phyloP scores from a whole-genome alignment of 2,888 invertebrate genomes.

The Platerodrilus igneus region DNA sequence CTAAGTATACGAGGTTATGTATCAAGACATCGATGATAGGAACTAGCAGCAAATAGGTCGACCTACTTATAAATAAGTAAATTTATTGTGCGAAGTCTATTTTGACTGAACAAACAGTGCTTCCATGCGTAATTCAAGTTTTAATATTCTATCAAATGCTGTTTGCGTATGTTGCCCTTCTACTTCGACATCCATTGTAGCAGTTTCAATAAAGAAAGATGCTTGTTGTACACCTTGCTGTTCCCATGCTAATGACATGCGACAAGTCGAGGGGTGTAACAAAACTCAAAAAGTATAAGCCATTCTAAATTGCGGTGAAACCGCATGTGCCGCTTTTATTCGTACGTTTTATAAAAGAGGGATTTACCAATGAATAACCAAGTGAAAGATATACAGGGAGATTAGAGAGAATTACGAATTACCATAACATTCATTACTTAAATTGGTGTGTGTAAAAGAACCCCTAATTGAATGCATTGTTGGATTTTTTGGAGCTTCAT shows the following conservation, averaged over 20 bases:
- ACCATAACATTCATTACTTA: constrained; percentile 38
- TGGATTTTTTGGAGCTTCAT: too few species aligned
- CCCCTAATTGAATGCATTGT: constrained; percentile 31
- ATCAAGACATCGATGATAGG: too few species aligned
- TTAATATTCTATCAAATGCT: too few species aligned
- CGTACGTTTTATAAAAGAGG: constrained; percentile 36
- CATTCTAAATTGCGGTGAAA: constrained; percentile 36
- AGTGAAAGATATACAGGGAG: constrained; percentile 43
- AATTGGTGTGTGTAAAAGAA: constrained; percentile 23
- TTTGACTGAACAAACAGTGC: too few species aligned
- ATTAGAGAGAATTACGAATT: constrained; percentile 39
- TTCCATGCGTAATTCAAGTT: too few species aligned
- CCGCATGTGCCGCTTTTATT: constrained; percentile 38
- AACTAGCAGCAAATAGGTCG: too few species aligned
- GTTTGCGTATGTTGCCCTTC: too few species aligned
- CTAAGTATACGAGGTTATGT: too few species aligned
- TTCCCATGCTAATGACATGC: constrained; percentile 37
- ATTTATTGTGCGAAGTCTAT: too few species aligned
- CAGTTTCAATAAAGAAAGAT: too few species aligned
- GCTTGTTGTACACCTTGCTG: constrained; percentile 38
- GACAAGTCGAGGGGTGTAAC: constrained; percentile 25
- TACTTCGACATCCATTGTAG: too few species aligned
- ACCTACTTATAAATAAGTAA: too few species aligned
- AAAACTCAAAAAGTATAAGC: constrained; percentile 28
- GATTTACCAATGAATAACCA: constrained; percentile 41